phyloP scores from a whole-genome alignment of 2,888 invertebrate genomes.

The Lithosia quadra region DNA sequence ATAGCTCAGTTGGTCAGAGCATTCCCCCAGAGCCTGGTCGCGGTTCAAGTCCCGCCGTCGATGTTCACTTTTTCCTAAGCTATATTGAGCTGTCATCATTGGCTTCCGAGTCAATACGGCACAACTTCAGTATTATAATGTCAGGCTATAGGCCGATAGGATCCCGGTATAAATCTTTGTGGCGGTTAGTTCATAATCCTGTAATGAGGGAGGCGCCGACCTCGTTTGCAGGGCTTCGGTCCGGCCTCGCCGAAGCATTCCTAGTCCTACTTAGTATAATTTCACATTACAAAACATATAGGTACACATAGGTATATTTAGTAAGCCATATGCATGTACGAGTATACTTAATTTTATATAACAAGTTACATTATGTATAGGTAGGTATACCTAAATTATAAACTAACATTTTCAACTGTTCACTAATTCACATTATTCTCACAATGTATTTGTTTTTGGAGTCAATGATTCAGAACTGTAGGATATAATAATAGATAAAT shows the following conservation, averaged over 20 bases:
- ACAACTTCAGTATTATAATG: slow-evolving; percentile 22
- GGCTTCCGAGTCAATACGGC: slow-evolving; percentile 3
- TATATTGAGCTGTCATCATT: not conserved
- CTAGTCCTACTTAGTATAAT: slow-evolving; percentile 58
- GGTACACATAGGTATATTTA: slow-evolving; percentile 26
- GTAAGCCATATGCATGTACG: not conserved
- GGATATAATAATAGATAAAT: too few relatives aligned
- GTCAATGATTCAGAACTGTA: too few relatives aligned
- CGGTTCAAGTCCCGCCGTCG: too few relatives aligned
- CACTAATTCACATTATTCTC: too few relatives aligned
- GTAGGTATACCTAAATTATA: too few relatives aligned
- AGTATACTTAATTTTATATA: not conserved
- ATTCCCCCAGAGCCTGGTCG: too few relatives aligned
- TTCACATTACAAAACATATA: slow-evolving; percentile 40
- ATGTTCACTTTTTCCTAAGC: too few relatives aligned
- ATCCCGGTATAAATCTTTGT: slow-evolving; percentile 76
- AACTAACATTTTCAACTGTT: not conserved
- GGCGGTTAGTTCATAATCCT: slow-evolving; percentile 77
- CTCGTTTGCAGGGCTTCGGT: slow-evolving; percentile 79
- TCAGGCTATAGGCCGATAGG: slow-evolving; percentile 35
- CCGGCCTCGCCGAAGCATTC: slow-evolving; percentile 62
- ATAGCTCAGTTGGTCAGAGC: too few relatives aligned
- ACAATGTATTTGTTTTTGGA: too few relatives aligned
- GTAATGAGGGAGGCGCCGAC: slow-evolving; percentile 82
- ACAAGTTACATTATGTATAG: not conserved